Evolutionary conservation across 23 tunicate genomes (phyloP).

Genomic region (Trididemnum nubilum): DNA sequence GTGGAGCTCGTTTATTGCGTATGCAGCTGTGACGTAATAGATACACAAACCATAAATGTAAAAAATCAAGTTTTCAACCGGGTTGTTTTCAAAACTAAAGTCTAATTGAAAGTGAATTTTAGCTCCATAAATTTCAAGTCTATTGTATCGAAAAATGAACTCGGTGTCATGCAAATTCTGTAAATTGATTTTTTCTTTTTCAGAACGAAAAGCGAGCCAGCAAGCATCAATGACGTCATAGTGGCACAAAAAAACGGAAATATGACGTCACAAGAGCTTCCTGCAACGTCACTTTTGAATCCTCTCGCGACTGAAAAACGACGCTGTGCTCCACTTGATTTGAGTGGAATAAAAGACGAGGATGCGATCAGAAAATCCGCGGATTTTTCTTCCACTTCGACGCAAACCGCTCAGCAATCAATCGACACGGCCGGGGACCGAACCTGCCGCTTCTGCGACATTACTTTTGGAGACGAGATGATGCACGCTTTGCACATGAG

Average conservation of each 20-base stretch:
- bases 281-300: slow-evolving; percentile 61
- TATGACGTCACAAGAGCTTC: slow-evolving; percentile 42
- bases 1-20: too few species aligned
- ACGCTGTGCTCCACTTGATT: slow-evolving; percentile 40
- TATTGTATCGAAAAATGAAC: too few species aligned
- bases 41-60: too few species aligned
- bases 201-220: too few species aligned
- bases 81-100: too few species aligned
- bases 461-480: slow-evolving; percentile 88
- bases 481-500: slow-evolving; percentile 97
- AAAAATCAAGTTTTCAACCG: too few species aligned
- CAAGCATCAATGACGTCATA: too few species aligned
- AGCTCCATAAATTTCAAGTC: too few species aligned
- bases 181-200: too few species aligned
- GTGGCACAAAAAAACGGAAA: slow-evolving; percentile 28
- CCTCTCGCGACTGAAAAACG: slow-evolving; percentile 45
- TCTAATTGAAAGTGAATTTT: too few species aligned
- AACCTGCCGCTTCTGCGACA: slow-evolving; percentile 81
- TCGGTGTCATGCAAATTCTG: too few species aligned
- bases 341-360: slow-evolving; percentile 59
- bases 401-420: slow-evolving; percentile 29
- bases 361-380: slow-evolving; percentile 2
- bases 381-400: slow-evolving; percentile 19
- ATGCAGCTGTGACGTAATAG: too few species aligned
- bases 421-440: slow-evolving; percentile 29